These are phyloP conservation scores for Aphrophora alni DNA, from an alignment of 2,888 invertebrate genomes.

Conservation along the genomic window DNA sequence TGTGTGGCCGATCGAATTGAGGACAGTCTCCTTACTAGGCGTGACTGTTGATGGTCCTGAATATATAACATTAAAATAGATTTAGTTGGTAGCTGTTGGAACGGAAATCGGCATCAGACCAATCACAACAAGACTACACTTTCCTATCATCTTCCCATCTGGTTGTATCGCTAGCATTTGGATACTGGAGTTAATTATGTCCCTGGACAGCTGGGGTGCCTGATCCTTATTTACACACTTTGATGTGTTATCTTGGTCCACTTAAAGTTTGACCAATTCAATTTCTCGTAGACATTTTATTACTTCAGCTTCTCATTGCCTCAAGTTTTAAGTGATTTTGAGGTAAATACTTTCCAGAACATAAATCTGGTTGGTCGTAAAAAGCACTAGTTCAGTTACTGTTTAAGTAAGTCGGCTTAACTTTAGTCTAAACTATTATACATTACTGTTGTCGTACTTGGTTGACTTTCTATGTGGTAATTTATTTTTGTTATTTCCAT, in stretches of 20 bases:
- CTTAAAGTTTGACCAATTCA: slow-evolving; percentile 2
- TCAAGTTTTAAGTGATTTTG: background rate
- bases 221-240: background rate
- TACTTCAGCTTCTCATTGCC: background rate
- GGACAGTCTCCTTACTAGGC: background rate
- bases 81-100: background rate
- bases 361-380: background rate
- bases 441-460: background rate
- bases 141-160: background rate
- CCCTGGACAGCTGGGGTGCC: background rate
- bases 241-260: background rate
- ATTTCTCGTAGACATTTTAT: background rate
- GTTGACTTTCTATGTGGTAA: too few relatives aligned
- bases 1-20: background rate
- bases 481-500: too few relatives aligned
- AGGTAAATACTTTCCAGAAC: background rate
- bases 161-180: background rate
- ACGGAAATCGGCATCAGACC: slow-evolving; percentile 5
- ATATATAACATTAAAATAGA: slow-evolving; percentile 9
- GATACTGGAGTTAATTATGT: background rate
- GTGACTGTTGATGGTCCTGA: background rate
- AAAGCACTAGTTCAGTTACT: background rate
- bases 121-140: background rate
- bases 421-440: background rate
- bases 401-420: background rate